phyloP scores from a whole-genome alignment of 2,113 vertebrate genomes.

The Peromyscus californicus region DNA sequence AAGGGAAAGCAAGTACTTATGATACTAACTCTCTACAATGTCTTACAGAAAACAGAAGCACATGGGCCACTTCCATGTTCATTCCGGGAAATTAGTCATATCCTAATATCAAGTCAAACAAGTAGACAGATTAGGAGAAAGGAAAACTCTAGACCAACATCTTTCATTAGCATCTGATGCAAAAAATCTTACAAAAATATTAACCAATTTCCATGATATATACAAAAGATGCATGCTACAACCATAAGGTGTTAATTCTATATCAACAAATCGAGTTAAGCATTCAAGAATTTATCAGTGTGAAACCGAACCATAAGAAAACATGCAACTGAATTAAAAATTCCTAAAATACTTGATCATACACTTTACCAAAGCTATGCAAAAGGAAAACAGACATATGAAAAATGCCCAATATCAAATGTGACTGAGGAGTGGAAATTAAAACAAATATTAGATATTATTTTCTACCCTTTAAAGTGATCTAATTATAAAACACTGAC shows the following conservation, averaged over 20 bases:
- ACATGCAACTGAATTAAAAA: background rate
- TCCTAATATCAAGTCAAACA: background rate
- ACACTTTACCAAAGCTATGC: background rate
- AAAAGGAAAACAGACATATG: background rate
- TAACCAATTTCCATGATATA: background rate
- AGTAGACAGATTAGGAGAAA: background rate
- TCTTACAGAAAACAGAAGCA: background rate
- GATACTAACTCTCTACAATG: background rate
- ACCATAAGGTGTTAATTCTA: background rate
- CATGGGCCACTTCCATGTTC: background rate
- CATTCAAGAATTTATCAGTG: background rate
- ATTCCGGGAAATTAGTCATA: background rate
- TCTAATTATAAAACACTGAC: background rate
- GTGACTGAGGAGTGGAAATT: background rate
- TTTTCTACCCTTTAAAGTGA: background rate
- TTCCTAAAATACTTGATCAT: background rate
- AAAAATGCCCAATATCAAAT: background rate
- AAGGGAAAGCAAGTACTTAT: background rate
- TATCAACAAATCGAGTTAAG: background rate
- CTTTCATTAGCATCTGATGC: background rate
- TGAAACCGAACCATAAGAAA: background rate
- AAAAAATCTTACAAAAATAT: background rate
- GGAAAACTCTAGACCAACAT: background rate
- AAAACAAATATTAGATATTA: background rate
- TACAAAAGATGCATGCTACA: background rate